Percentiles rank a stretch among this genome's conserved stretches.
phyloP scores from a whole-genome alignment of 35 echinoderm and acorn worm species.

The Chiridota heheva region DNA sequence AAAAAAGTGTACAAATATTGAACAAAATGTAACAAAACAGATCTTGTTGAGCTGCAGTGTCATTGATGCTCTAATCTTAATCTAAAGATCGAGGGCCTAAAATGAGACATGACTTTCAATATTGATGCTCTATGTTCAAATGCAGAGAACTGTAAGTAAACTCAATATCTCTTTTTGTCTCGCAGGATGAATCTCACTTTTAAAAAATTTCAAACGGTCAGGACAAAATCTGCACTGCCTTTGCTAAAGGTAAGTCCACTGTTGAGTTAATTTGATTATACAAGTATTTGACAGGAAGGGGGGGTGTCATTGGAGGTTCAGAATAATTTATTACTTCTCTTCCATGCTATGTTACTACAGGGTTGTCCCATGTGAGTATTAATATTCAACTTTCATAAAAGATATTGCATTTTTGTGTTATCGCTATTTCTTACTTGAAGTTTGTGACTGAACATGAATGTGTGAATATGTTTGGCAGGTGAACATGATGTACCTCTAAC shows the following conservation, averaged over 20 bases:
- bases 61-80: not conserved
- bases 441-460: too few species aligned
- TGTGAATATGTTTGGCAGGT: too few species aligned
- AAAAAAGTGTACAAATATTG: too few species aligned
- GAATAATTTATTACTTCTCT: too few species aligned
- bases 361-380: not conserved
- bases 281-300: too few species aligned
- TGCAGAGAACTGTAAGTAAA: not conserved
- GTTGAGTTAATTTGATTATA: not conserved
- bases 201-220: constrained; percentile 86
- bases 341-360: not conserved
- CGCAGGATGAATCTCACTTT: constrained; percentile 95
- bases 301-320: too few species aligned
- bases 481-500: too few species aligned
- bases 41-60: not conserved
- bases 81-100: not conserved
- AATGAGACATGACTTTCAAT: not conserved
- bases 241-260: constrained; percentile 66
- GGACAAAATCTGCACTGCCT: constrained; percentile 86
- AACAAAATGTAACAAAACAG: not conserved
- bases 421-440: not conserved
- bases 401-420: not conserved
- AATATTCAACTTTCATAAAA: not conserved
- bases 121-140: too few species aligned
- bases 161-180: not conserved